These are phyloP conservation scores for Phrynocephalus guinanensis DNA, from an alignment of 2,797 vertebrate species.

Conservation along the genomic window DNA sequence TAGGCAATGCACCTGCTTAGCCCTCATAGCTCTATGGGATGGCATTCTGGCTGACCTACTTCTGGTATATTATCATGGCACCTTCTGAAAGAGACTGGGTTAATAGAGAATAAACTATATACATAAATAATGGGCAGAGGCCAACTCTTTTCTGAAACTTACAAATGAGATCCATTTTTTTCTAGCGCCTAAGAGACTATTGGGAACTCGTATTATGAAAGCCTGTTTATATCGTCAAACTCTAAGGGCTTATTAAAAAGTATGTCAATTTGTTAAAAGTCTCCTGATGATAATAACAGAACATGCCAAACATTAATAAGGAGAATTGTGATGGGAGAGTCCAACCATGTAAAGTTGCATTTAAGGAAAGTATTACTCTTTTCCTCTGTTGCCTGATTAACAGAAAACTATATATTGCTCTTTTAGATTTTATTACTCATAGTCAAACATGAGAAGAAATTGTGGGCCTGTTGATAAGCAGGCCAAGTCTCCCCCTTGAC, in stretches of 20 bases:
- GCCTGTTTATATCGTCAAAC: conserved; percentile 34
- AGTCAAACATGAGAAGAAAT: neutral
- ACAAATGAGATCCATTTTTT: conserved; percentile 4
- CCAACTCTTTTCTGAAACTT: neutral
- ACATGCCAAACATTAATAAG: conserved; percentile 32
- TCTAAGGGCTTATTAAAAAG: conserved; percentile 39
- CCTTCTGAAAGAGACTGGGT: neutral
- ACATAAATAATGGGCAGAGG: neutral
- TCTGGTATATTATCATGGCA: neutral
- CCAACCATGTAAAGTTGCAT: neutral
- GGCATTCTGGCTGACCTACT: neutral
- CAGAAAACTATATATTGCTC: neutral
- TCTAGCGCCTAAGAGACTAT: neutral
- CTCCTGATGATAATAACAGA: conserved; percentile 31
- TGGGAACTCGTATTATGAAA: conserved; percentile 29
- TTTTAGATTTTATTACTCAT: neutral
- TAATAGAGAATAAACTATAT: accelerated
- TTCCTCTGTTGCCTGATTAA: neutral
- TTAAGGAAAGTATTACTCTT: neutral
- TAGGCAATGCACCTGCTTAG: accelerated
- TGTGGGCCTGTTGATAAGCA: no score
- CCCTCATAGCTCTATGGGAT: neutral
- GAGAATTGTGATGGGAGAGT: conserved; percentile 19
- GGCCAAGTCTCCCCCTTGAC: neutral
- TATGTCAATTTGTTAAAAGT: conserved; percentile 38